A percentile compares a stretch with the other conserved stretches of the same genome.
Evolutionary conservation across 2,113 vertebrate genomes (phyloP).

Genomic region (Struthio camelus): DNA sequence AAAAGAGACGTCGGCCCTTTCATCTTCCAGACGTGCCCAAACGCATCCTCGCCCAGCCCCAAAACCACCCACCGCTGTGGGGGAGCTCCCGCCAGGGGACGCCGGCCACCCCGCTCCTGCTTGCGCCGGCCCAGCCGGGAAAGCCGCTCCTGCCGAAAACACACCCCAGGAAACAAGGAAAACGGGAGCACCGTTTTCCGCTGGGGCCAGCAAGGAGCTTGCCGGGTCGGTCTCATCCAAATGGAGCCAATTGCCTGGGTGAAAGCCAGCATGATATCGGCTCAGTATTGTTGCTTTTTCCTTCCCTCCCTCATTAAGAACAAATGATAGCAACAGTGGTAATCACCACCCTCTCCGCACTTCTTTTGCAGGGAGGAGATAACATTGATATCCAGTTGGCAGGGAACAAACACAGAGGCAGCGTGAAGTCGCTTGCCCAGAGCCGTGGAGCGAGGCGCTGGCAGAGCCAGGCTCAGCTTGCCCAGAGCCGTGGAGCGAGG

Average conservation of each 20-base stretch:
- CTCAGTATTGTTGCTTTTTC: not conserved
- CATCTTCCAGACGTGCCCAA: constrained; percentile 64
- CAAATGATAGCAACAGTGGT: not conserved
- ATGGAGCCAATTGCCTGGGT: too few relatives aligned
- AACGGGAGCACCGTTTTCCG: not conserved
- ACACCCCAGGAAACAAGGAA: not conserved
- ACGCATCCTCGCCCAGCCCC: constrained; percentile 3
- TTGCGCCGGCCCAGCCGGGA: not conserved
- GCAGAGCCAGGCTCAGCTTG: not conserved
- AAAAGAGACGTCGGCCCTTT: constrained; percentile 70
- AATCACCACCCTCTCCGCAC: not conserved
- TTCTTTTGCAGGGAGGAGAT: not conserved
- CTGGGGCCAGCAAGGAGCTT: accelerated
- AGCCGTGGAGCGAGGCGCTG: not conserved
- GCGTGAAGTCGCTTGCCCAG: not conserved
- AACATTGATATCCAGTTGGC: not conserved
- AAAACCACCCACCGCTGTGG: not conserved
- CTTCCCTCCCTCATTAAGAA: not conserved
- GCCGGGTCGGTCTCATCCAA: not conserved
- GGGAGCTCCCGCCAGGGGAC: not conserved
- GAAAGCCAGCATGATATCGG: accelerated
- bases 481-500: not conserved
- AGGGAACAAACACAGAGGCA: not conserved
- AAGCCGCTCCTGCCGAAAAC: not conserved
- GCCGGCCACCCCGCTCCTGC: not conserved